These are phyloP conservation scores for Prosopocoilus inquinatus DNA, from an alignment of 2,888 invertebrate genomes.

Conservation along the genomic window DNA sequence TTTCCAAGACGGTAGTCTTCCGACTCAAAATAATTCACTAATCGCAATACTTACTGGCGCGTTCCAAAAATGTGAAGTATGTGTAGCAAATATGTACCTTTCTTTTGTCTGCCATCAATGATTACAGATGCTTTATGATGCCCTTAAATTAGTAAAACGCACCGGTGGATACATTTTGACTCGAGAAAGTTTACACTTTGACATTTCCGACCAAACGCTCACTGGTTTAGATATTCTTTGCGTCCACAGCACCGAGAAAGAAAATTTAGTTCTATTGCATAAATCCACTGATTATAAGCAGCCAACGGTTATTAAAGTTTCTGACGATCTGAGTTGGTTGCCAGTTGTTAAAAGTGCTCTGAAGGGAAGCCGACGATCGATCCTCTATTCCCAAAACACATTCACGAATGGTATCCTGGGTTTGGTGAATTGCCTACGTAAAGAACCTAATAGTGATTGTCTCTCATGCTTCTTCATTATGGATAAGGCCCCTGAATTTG, in stretches of 20 bases:
- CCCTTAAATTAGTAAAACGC: too few species aligned
- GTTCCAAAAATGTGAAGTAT: too few species aligned
- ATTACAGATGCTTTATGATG: too few species aligned
- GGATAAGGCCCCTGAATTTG: conserved; percentile 61
- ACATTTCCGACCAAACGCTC: conserved; percentile 18
- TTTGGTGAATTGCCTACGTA: conserved; percentile 79
- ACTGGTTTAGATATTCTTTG: too few species aligned
- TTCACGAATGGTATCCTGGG: conserved; percentile 76
- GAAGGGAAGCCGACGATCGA: background rate
- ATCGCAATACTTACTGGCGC: too few species aligned
- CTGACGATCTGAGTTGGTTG: conserved; percentile 6
- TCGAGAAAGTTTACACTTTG: too few species aligned
- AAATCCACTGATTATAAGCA: background rate
- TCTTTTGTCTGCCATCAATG: too few species aligned
- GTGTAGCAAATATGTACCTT: too few species aligned
- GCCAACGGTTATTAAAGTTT: conserved; percentile 38
- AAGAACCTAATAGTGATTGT: too few species aligned
- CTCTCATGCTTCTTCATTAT: conserved; percentile 63
- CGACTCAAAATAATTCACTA: conserved; percentile 37
- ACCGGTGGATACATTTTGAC: too few species aligned
- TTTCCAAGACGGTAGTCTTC: conserved; percentile 62
- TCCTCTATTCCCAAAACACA: conserved; percentile 61
- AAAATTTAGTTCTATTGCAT: conserved; percentile 13
- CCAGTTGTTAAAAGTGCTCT: background rate
- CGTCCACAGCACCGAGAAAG: conserved; percentile 1